Evolutionary conservation across 2,797 vertebrate species (phyloP).

Genomic region (Sebastes vulpes): DNA sequence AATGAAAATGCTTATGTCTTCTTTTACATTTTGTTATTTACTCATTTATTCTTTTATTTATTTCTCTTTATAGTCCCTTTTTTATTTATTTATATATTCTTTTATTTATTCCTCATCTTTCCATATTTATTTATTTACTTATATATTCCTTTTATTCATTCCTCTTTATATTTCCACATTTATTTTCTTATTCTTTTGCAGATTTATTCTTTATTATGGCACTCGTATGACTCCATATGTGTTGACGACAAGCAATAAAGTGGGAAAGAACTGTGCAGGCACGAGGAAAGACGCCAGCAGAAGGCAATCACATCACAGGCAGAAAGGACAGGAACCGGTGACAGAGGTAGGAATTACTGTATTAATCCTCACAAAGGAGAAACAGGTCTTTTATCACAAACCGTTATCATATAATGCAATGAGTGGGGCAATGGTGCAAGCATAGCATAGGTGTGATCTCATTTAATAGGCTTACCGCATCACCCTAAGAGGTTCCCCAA

Average conservation of each 20-base stretch:
- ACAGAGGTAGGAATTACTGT: not conserved
- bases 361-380: not conserved
- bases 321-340: not conserved
- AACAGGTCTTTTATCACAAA: not conserved
- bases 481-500: slow-evolving; percentile 82
- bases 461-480: slow-evolving; percentile 88
- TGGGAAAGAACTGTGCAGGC: slow-evolving; percentile 18
- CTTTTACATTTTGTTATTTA: too few relatives aligned
- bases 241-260: not conserved
- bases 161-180: too few relatives aligned
- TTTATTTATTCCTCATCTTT: too few relatives aligned
- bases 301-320: slow-evolving; percentile 16
- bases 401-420: slow-evolving; percentile 16
- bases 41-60: too few relatives aligned
- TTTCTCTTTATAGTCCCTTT: too few relatives aligned
- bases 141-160: too few relatives aligned
- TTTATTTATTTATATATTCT: too few relatives aligned
- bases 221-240: not conserved
- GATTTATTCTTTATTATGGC: too few relatives aligned
- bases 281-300: not conserved
- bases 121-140: too few relatives aligned
- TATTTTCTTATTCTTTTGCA: too few relatives aligned
- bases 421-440: slow-evolving; percentile 37
- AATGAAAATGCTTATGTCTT: too few relatives aligned
- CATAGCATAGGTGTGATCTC: slow-evolving; percentile 41